phyloP scores from a whole-genome alignment of 2,113 vertebrate genomes.

The Monopterus albus region DNA sequence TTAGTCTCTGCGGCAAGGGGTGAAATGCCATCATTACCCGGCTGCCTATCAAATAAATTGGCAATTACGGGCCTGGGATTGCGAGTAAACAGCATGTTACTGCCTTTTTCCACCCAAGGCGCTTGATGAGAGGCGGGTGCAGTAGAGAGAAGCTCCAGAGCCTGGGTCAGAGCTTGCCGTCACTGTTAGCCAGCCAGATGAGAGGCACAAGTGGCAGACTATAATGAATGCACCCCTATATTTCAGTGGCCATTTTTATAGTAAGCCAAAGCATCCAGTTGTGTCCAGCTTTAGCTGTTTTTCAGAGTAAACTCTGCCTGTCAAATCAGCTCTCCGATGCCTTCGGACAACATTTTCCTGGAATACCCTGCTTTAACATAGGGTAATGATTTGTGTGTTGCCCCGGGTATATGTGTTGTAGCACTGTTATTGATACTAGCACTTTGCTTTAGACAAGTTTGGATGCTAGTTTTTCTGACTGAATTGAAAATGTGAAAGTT shows the following conservation, averaged over 20 bases:
- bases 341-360: slow-evolving; percentile 7
- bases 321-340: background rate
- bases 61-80: slow-evolving; percentile 97
- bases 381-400: slow-evolving; percentile 9
- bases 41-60: slow-evolving; percentile 99
- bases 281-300: slow-evolving; percentile 7
- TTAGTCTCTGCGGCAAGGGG: slow-evolving; percentile 94
- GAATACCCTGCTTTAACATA: background rate
- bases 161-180: slow-evolving; percentile 84
- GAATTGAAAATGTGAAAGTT: slow-evolving; percentile 59
- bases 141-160: slow-evolving; percentile 81
- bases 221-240: slow-evolving; percentile 84
- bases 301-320: slow-evolving; percentile 5
- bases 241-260: slow-evolving; percentile 53
- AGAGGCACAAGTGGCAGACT: slow-evolving; percentile 82
- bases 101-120: slow-evolving; percentile 69
- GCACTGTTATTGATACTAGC: slow-evolving; percentile 18
- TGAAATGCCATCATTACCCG: slow-evolving; percentile 99
- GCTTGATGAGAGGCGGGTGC: slow-evolving; percentile 88
- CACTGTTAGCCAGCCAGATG: slow-evolving; percentile 83
- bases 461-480: slow-evolving; percentile 27
- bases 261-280: slow-evolving; percentile 40
- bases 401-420: slow-evolving; percentile 5
- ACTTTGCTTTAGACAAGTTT: slow-evolving; percentile 31
- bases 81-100: slow-evolving; percentile 96